Evolutionary conservation across 2,888 invertebrate species (phyloP).

Genomic region (Drosophila meridiana): DNA sequence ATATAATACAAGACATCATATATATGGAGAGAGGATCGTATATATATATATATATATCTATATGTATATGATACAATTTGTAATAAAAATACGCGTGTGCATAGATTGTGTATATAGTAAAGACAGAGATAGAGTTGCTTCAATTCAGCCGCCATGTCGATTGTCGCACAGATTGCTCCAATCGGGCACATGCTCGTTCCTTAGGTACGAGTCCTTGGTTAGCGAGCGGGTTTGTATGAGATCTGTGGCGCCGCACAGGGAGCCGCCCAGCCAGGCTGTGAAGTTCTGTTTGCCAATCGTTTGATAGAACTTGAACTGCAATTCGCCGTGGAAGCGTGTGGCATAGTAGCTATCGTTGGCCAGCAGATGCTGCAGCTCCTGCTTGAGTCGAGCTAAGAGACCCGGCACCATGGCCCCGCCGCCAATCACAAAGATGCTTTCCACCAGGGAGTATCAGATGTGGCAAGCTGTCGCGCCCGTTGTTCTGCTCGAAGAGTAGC

Average conservation of each 20-base stretch:
- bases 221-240: conserved; percentile 89
- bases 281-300: conserved; percentile 93
- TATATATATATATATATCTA: conserved; percentile 14
- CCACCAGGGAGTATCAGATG: conserved; percentile 92
- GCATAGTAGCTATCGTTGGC: conserved; percentile 87
- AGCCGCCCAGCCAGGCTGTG: conserved; percentile 94
- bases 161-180: conserved; percentile 88
- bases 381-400: conserved; percentile 91
- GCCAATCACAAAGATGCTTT: conserved; percentile 94
- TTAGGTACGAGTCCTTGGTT: conserved; percentile 90
- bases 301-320: conserved; percentile 91
- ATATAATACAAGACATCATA: conserved; percentile 16
- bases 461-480: conserved; percentile 92
- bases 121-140: conserved; percentile 1
- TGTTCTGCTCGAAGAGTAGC: conserved; percentile 93
- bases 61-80: conserved; percentile 13
- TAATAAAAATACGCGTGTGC: conserved; percentile 23
- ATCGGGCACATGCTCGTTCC: conserved; percentile 90
- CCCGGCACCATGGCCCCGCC: conserved; percentile 94
- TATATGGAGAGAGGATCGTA: neutral
- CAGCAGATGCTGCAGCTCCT: conserved; percentile 90
- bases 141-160: conserved; percentile 66
- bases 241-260: conserved; percentile 92
- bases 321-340: conserved; percentile 85
- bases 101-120: conserved; percentile 7